phyloP scores from a whole-genome alignment of 2,797 vertebrate genomes.

The Bothrops alternatus region DNA sequence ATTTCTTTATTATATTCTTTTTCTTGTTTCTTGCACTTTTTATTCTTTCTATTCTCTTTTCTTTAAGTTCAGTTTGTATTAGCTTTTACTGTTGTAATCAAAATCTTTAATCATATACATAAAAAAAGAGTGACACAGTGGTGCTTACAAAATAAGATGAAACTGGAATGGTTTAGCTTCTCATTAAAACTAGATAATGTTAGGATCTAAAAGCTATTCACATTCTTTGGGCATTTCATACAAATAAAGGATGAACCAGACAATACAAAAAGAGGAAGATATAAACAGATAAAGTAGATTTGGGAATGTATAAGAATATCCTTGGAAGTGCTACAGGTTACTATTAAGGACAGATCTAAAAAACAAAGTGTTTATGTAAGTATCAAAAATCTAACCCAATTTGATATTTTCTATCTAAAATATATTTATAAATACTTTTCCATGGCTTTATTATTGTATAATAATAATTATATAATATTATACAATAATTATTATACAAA shows the following conservation, averaged over 20 bases:
- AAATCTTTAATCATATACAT: neutral
- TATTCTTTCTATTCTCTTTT: neutral
- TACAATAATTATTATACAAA: too few species aligned
- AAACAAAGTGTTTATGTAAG: neutral
- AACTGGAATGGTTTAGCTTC: too few species aligned
- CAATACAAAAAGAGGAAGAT: neutral
- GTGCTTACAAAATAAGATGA: neutral
- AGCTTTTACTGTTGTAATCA: neutral
- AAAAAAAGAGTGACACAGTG: neutral
- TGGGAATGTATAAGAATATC: neutral
- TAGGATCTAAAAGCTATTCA: neutral
- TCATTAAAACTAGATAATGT: neutral
- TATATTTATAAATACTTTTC: neutral
- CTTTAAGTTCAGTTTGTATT: neutral
- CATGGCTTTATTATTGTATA: neutral
- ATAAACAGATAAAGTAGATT: neutral
- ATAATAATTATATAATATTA: too few species aligned
- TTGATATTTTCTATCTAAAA: neutral
- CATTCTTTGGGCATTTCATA: neutral
- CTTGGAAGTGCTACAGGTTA: neutral
- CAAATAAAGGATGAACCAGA: neutral
- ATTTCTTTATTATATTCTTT: neutral
- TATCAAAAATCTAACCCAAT: neutral
- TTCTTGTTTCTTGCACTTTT: neutral
- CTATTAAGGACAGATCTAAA: neutral